phyloP scores from a whole-genome alignment of 2,888 invertebrate species.

The Agriopis leucophaearia region DNA sequence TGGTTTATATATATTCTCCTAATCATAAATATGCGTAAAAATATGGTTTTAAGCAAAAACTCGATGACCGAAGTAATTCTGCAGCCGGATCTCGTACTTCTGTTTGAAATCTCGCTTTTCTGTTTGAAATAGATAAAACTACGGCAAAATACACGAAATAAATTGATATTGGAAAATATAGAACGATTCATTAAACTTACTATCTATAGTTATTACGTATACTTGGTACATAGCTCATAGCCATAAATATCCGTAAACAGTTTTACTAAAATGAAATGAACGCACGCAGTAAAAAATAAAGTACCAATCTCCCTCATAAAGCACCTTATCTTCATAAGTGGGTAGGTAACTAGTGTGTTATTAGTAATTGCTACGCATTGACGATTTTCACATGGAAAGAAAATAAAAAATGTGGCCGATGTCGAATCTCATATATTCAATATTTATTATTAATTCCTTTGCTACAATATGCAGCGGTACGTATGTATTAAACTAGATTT shows the following conservation, averaged over 20 bases:
- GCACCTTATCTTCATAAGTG: background rate
- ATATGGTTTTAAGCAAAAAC: too few relatives aligned
- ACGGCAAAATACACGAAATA: too few relatives aligned
- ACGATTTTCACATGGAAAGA: background rate
- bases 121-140: too few relatives aligned
- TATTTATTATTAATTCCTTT: constrained; percentile 5
- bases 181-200: background rate
- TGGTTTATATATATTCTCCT: too few relatives aligned
- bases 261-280: background rate
- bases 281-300: background rate
- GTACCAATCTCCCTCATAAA: background rate
- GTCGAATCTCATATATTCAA: background rate
- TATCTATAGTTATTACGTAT: too few relatives aligned
- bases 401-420: constrained; percentile 8
- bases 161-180: background rate
- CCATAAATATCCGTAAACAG: background rate
- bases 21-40: too few relatives aligned
- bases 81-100: too few relatives aligned
- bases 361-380: background rate
- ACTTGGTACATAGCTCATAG: too few relatives aligned
- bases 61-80: too few relatives aligned
- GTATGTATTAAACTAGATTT: constrained; percentile 1
- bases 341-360: background rate
- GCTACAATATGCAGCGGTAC: constrained; percentile 4
- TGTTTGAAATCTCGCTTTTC: too few relatives aligned